phyloP scores from a whole-genome alignment of 2,797 vertebrate genomes.

The Smutsia gigantea region DNA sequence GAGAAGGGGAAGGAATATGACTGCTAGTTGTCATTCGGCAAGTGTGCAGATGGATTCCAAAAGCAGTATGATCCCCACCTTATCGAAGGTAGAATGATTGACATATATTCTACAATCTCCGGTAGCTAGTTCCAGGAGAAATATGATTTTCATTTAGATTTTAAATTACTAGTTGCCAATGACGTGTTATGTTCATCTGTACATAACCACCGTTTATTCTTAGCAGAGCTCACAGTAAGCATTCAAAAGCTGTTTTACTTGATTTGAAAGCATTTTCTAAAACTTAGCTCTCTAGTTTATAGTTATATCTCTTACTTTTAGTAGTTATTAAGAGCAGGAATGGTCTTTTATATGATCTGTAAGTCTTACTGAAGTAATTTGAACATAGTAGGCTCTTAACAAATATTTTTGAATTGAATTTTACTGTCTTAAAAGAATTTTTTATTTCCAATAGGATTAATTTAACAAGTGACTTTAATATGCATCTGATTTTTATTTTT shows the following conservation, averaged over 20 bases:
- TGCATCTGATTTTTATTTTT: background rate
- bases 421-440: conserved; percentile 27
- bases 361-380: conserved; percentile 12
- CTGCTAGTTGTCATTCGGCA: background rate
- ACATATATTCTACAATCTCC: conserved; percentile 29
- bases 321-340: conserved; percentile 30
- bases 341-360: conserved; percentile 31
- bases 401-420: conserved; percentile 44
- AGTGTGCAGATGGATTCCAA: background rate
- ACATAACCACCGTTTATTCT: conserved; percentile 59
- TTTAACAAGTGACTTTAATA: conserved; percentile 20
- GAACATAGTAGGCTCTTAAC: background rate
- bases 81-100: background rate
- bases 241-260: conserved; percentile 62
- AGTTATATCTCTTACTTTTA: conserved; percentile 61
- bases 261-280: conserved; percentile 62
- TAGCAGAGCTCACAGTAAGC: conserved; percentile 17
- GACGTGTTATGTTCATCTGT: conserved; percentile 34
- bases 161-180: conserved; percentile 57
- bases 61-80: background rate
- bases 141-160: conserved; percentile 57
- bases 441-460: background rate
- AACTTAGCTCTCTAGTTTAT: conserved; percentile 67
- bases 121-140: conserved; percentile 39
- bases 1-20: background rate